phyloP scores from a whole-genome alignment of 1,140 invertebrate species.

The Sminthurides bifidus region DNA sequence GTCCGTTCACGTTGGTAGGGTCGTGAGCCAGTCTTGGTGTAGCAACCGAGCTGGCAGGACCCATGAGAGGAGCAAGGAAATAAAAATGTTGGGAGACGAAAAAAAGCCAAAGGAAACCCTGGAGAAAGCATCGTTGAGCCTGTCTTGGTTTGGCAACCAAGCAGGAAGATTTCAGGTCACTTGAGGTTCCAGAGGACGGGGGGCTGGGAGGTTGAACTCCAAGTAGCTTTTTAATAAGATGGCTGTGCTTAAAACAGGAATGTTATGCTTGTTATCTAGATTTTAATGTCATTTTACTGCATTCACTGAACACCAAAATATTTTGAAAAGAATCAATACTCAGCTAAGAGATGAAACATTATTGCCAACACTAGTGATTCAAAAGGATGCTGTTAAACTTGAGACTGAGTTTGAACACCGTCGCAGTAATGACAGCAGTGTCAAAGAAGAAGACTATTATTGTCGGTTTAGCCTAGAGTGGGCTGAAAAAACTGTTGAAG shows the following conservation, averaged over 20 bases:
- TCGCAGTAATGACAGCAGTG: not conserved
- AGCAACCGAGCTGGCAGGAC: too few relatives aligned
- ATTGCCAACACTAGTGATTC: not conserved
- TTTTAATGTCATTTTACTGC: not conserved
- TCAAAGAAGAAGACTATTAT: not conserved
- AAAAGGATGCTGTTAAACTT: not conserved
- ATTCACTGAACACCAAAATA: not conserved
- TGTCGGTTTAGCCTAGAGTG: not conserved
- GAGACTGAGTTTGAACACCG: not conserved
- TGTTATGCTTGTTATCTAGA: not conserved
- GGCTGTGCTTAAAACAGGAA: not conserved
- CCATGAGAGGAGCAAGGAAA: too few relatives aligned
- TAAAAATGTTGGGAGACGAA: too few relatives aligned
- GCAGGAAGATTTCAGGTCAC: too few relatives aligned
- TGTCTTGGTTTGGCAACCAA: too few relatives aligned
- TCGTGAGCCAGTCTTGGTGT: too few relatives aligned
- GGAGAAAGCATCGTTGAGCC: too few relatives aligned
- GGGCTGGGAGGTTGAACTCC: slow-evolving; percentile 98
- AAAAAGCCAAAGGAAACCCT: too few relatives aligned
- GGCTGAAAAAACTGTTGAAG: not conserved
- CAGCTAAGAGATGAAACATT: not conserved
- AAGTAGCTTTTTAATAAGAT: slow-evolving; percentile 92
- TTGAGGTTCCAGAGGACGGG: too few relatives aligned
- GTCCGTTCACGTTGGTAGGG: too few relatives aligned
- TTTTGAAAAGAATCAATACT: not conserved